Evolutionary conservation across 2,797 vertebrate genomes (phyloP).

Genomic region (Enoplosus armatus): DNA sequence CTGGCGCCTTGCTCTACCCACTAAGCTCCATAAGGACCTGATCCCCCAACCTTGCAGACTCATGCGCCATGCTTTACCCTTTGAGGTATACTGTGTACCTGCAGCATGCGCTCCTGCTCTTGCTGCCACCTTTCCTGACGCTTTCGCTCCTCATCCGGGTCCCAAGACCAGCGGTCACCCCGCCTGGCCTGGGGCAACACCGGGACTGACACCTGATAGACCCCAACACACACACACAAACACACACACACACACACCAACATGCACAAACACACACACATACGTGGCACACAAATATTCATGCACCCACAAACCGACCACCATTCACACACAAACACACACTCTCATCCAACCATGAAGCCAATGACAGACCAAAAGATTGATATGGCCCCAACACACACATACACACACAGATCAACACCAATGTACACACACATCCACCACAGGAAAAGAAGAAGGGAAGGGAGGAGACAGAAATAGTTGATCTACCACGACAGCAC

Average conservation of each 20-base stretch:
- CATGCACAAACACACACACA: constrained; percentile 28
- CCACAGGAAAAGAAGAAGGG: constrained; percentile 71
- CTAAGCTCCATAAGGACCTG: background rate
- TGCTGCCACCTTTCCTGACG: constrained; percentile 97
- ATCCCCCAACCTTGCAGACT: constrained; percentile 17
- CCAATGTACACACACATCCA: constrained; percentile 65
- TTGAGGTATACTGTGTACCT: constrained; percentile 85
- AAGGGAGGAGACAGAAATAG: constrained; percentile 78
- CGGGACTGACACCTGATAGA: constrained; percentile 82
- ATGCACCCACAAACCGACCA: background rate
- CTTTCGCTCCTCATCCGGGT: constrained; percentile 96
- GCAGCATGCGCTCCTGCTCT: constrained; percentile 95
- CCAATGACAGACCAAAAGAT: constrained; percentile 1
- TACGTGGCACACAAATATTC: background rate
- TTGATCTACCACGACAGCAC: constrained; percentile 85
- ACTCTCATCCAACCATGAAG: background rate
- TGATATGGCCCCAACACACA: constrained; percentile 1
- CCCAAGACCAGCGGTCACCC: constrained; percentile 94
- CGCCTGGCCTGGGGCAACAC: constrained; percentile 86
- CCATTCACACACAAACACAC: background rate
- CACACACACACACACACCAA: constrained; percentile 33
- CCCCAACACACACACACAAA: constrained; percentile 50
- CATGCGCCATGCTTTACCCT: constrained; percentile 65
- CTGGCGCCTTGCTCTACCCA: constrained; percentile 6
- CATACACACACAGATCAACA: constrained; percentile 31